Conservation (phyloP, 2,797 vertebrate species). For the Hippocampus kuda region DNA sequence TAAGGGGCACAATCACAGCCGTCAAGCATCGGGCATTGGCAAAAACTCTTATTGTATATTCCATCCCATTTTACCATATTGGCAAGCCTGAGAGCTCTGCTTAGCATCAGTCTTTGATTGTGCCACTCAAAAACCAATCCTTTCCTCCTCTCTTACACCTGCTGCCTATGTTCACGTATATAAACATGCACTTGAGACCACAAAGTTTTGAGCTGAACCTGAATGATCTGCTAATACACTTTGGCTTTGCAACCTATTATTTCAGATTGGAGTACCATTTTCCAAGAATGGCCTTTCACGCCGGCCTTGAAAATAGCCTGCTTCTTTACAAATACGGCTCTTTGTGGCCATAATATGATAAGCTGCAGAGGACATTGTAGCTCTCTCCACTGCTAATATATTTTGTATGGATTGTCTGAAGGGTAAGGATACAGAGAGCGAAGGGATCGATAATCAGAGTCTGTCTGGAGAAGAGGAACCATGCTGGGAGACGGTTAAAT, state of each 20-base stretch:
- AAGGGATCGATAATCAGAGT: slow-evolving; percentile 62
- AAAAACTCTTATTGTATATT: slow-evolving; percentile 56
- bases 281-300: slow-evolving; percentile 37
- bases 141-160: slow-evolving; percentile 35
- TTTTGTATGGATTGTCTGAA: slow-evolving; percentile 69
- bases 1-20: slow-evolving; percentile 54
- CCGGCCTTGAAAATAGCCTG: slow-evolving; percentile 42
- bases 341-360: slow-evolving; percentile 63
- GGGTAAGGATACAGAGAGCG: slow-evolving; percentile 56
- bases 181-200: background rate
- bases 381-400: slow-evolving; percentile 66
- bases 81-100: slow-evolving; percentile 56
- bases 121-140: slow-evolving; percentile 66
- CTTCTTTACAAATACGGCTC: slow-evolving; percentile 57
- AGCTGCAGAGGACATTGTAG: slow-evolving; percentile 68
- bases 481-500: slow-evolving; percentile 63
- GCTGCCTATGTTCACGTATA: slow-evolving; percentile 11
- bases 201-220: slow-evolving; percentile 8
- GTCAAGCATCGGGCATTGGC: slow-evolving; percentile 37
- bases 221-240: slow-evolving; percentile 19
- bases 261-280: slow-evolving; percentile 34
- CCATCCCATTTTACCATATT: slow-evolving; percentile 44
- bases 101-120: slow-evolving; percentile 70
- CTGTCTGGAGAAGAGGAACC: slow-evolving; percentile 62
- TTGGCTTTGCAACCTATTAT: slow-evolving; percentile 24